Evolutionary conservation across 2,888 invertebrate genomes (phyloP).

Genomic region (Hanleya hanleyi): DNA sequence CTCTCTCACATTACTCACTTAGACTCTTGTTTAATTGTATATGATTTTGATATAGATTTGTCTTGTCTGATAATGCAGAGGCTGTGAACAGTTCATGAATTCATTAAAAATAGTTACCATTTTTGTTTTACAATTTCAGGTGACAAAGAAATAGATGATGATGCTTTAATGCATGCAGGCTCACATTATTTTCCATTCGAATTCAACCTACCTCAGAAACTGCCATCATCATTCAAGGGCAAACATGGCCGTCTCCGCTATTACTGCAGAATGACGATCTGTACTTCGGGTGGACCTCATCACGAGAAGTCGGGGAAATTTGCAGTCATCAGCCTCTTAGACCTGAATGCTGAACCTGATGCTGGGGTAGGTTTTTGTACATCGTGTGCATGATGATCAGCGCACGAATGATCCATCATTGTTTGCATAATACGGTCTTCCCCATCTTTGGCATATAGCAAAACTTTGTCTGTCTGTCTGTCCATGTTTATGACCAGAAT

Average conservation of each 20-base stretch:
- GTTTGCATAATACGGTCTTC: too few relatives aligned
- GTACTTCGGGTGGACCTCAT: conserved; percentile 61
- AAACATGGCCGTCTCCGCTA: conserved; percentile 65
- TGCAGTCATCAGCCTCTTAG: conserved; percentile 61
- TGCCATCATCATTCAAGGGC: conserved; percentile 66
- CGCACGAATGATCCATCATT: too few relatives aligned
- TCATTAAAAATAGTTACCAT: too few relatives aligned
- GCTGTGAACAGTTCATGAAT: too few relatives aligned
- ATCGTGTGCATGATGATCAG: too few relatives aligned
- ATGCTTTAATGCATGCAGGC: conserved; percentile 61
- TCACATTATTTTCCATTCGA: conserved; percentile 68
- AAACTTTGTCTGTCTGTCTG: too few relatives aligned
- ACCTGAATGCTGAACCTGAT: conserved; percentile 63
- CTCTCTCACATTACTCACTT: too few relatives aligned
- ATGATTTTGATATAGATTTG: too few relatives aligned
- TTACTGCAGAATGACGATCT: conserved; percentile 62
- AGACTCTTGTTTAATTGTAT: too few relatives aligned
- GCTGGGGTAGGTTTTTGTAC: conserved; percentile 53
- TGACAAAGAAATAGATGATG: conserved; percentile 60
- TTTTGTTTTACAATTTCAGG: conserved; percentile 44
- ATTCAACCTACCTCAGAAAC: conserved; percentile 57
- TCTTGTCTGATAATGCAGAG: too few relatives aligned
- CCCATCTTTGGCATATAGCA: too few relatives aligned
- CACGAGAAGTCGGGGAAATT: conserved; percentile 66
- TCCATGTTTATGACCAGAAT: too few relatives aligned